Percentiles rank a stretch among this genome's conserved stretches.
phyloP scores from a whole-genome alignment of 2,888 invertebrate species.

The Furcula furcula region DNA sequence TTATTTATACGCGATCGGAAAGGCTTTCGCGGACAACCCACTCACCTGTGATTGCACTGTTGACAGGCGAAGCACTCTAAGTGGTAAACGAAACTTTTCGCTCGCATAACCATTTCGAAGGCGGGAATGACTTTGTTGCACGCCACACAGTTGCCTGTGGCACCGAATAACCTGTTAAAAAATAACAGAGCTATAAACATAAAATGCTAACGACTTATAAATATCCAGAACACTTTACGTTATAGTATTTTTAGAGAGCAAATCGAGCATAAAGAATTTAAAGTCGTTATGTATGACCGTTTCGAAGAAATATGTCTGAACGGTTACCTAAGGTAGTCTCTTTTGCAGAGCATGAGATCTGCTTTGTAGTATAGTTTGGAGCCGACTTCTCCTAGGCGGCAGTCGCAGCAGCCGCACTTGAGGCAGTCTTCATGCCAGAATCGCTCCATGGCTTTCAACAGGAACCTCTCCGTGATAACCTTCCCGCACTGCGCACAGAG shows the following conservation, averaged over 20 bases:
- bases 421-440: slow-evolving; percentile 98
- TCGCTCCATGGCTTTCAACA: slow-evolving; percentile 92
- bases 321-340: slow-evolving; percentile 93
- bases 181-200: slow-evolving; percentile 46
- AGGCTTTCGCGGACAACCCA: slow-evolving; percentile 2
- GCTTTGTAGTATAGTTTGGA: slow-evolving; percentile 95
- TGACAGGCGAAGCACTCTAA: slow-evolving; percentile 97
- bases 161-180: slow-evolving; percentile 90
- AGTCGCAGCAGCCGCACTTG: slow-evolving; percentile 96
- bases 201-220: slow-evolving; percentile 48
- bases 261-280: slow-evolving; percentile 23
- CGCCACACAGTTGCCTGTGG: slow-evolving; percentile 94
- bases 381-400: slow-evolving; percentile 95
- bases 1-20: background rate
- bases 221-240: slow-evolving; percentile 47
- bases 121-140: slow-evolving; percentile 96
- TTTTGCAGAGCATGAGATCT: slow-evolving; percentile 94
- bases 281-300: slow-evolving; percentile 3
- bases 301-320: background rate
- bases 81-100: slow-evolving; percentile 95
- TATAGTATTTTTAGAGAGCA: slow-evolving; percentile 38
- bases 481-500: slow-evolving; percentile 94
- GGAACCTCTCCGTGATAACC: slow-evolving; percentile 90
- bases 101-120: slow-evolving; percentile 98
- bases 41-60: slow-evolving; percentile 95